Percentiles rank a stretch among this genome's conserved stretches.
Evolutionary conservation across 2,113 vertebrate genomes (phyloP).

Genomic region (Malaclemys terrapin): DNA sequence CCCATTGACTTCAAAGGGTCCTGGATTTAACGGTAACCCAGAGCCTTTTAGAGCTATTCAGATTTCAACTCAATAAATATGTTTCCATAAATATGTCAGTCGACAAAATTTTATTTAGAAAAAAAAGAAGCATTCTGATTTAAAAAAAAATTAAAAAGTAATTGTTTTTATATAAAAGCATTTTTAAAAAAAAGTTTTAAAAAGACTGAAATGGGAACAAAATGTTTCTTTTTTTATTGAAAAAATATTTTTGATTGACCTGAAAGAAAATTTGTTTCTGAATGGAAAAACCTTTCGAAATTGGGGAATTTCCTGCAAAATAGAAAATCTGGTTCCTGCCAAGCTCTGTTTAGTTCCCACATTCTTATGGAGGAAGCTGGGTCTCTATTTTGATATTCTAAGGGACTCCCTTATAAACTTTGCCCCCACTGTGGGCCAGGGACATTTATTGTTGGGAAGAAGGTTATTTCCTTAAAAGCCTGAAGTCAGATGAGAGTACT

Average conservation of each 20-base stretch:
- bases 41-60: neutral
- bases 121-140: slow-evolving; percentile 11
- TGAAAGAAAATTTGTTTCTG: slow-evolving; percentile 51
- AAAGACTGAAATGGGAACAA: slow-evolving; percentile 32
- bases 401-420: neutral
- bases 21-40: slow-evolving; percentile 16
- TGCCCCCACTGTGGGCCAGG: neutral
- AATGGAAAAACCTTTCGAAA: slow-evolving; percentile 3
- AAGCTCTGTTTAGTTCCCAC: neutral
- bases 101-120: neutral
- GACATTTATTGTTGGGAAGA: neutral
- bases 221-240: slow-evolving; percentile 16
- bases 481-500: neutral
- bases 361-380: neutral
- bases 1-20: slow-evolving; percentile 19
- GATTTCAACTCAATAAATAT: neutral
- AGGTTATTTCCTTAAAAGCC: slow-evolving; percentile 1
- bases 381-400: neutral
- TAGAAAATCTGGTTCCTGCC: neutral
- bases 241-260: slow-evolving; percentile 58
- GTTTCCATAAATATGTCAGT: neutral
- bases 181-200: slow-evolving; percentile 24
- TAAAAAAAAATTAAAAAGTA: slow-evolving; percentile 39
- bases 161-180: slow-evolving; percentile 55
- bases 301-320: neutral